Evolutionary conservation across 2,888 invertebrate genomes (phyloP).

Genomic region (Ochropacha duplaris): DNA sequence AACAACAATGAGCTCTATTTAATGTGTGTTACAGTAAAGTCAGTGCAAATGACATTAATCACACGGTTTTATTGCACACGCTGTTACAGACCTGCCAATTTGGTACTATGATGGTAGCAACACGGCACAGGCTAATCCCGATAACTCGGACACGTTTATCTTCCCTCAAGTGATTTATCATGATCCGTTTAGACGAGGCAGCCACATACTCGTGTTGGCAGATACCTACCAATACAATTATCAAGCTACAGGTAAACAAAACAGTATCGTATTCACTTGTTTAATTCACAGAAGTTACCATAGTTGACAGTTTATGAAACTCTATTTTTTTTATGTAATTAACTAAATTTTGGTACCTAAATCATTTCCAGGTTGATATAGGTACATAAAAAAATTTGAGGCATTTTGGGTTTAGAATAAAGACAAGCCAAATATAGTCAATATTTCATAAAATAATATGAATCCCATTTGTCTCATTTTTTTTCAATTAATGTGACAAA

Average conservation of each 20-base stretch:
- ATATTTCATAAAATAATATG: too few species aligned
- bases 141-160: constrained; percentile 88
- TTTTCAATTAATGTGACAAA: too few species aligned
- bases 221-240: constrained; percentile 88
- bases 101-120: constrained; percentile 91
- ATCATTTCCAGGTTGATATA: too few species aligned
- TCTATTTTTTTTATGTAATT: background rate
- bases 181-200: constrained; percentile 90
- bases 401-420: too few species aligned
- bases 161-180: constrained; percentile 90
- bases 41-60: constrained; percentile 15
- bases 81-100: constrained; percentile 84
- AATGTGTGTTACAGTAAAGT: background rate
- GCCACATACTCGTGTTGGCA: constrained; percentile 88
- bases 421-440: too few species aligned
- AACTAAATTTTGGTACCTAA: too few species aligned
- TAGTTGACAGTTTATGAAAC: background rate
- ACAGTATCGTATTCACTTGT: constrained; percentile 2
- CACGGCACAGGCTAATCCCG: constrained; percentile 85
- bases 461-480: too few species aligned
- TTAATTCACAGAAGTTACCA: background rate
- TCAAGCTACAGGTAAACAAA: constrained; percentile 67
- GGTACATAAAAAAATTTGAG: too few species aligned
- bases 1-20: background rate
- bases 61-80: constrained; percentile 21